Conservation (phyloP, 2,113 vertebrate genomes). For the Siniperca chuatsi region DNA sequence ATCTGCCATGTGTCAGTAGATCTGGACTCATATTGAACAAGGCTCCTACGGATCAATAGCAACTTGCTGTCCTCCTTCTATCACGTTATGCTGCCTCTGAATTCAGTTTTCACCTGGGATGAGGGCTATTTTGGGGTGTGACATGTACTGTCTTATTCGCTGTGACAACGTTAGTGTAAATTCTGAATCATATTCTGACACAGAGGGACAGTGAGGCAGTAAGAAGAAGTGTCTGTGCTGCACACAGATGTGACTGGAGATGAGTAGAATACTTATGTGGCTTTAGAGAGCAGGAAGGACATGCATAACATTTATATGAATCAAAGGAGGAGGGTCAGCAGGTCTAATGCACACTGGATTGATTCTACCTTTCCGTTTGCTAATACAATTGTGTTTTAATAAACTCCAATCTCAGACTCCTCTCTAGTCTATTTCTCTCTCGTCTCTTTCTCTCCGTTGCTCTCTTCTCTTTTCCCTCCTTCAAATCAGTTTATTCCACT, state of each 20-base stretch:
- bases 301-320: conserved; percentile 63
- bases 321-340: conserved; percentile 59
- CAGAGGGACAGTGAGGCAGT: conserved; percentile 9
- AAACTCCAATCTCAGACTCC: conserved; percentile 55
- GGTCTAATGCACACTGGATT: conserved; percentile 56
- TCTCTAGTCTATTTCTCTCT: conserved; percentile 27
- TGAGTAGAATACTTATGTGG: conserved; percentile 44
- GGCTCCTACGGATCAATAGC: conserved; percentile 48
- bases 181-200: conserved; percentile 47
- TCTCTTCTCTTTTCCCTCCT: background rate
- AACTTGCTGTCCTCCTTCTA: conserved; percentile 12
- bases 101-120: conserved; percentile 38
- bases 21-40: conserved; percentile 36
- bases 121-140: conserved; percentile 48
- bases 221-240: conserved; percentile 7
- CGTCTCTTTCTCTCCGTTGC: background rate
- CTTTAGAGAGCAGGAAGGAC: conserved; percentile 50
- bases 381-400: conserved; percentile 77
- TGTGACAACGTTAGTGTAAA: conserved; percentile 51
- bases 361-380: conserved; percentile 62
- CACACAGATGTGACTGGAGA: conserved; percentile 30
- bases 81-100: conserved; percentile 17
- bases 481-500: conserved; percentile 33
- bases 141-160: conserved; percentile 36
- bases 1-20: conserved; percentile 49